Percentiles rank a stretch among this genome's conserved stretches.
Conservation (phyloP, 1,140 invertebrate genomes). For the Halesus radiatus region DNA sequence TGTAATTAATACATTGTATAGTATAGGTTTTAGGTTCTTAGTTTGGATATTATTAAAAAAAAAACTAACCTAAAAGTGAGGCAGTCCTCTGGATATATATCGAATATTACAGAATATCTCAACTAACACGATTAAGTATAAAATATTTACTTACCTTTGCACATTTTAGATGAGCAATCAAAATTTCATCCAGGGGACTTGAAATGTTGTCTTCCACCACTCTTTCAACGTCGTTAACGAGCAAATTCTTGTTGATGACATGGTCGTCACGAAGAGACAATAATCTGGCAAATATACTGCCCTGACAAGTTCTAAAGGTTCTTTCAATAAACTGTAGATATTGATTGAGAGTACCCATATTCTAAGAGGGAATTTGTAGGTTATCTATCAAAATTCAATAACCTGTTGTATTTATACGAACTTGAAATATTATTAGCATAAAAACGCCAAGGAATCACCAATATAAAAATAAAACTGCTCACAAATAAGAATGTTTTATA, state of each 20-base stretch:
- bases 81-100: too few relatives aligned
- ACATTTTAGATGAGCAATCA: slow-evolving; percentile 82
- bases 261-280: slow-evolving; percentile 86
- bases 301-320: slow-evolving; percentile 72
- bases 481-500: too few relatives aligned
- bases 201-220: slow-evolving; percentile 80
- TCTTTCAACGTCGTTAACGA: slow-evolving; percentile 75
- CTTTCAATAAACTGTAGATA: slow-evolving; percentile 67
- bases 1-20: too few relatives aligned
- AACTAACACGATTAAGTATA: slow-evolving; percentile 57
- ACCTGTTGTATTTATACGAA: too few relatives aligned
- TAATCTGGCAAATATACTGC: slow-evolving; percentile 73
- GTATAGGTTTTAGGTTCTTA: too few relatives aligned
- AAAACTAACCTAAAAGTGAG: too few relatives aligned
- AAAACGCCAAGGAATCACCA: too few relatives aligned
- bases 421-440: too few relatives aligned
- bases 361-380: not conserved
- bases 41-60: too few relatives aligned
- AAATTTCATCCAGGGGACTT: slow-evolving; percentile 84
- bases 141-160: slow-evolving; percentile 64
- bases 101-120: too few relatives aligned
- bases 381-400: not conserved
- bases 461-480: too few relatives aligned
- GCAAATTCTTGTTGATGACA: slow-evolving; percentile 77
- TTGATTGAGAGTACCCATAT: slow-evolving; percentile 37